Evolutionary conservation across 92 coral and sea anemone genomes (phyloP).

Genomic region (Phenganax marumi): DNA sequence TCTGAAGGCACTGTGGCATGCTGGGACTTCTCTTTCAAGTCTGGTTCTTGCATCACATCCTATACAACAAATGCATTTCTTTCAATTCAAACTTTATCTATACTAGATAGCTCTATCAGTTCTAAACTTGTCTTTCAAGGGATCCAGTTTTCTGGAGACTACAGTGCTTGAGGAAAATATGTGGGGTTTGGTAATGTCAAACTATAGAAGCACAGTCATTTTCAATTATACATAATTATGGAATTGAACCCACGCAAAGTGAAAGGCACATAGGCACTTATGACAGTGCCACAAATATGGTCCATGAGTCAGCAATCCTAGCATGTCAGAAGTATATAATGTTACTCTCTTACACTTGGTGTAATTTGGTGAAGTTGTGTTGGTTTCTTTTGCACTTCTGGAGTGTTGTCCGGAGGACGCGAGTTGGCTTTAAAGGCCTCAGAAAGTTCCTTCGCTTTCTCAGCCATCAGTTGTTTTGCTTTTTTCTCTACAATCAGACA

Average conservation of each 20-base stretch:
- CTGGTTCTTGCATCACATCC: background rate
- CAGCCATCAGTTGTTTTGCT: background rate
- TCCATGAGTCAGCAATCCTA: background rate
- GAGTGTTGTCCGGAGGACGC: background rate
- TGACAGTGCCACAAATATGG: too few relatives aligned
- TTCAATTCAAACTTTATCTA: too few relatives aligned
- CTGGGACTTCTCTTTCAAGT: conserved; percentile 1
- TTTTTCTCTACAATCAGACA: background rate
- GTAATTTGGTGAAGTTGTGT: background rate
- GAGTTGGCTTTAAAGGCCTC: background rate
- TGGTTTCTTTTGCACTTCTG: background rate
- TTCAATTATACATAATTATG: background rate
- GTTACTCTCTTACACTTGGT: background rate
- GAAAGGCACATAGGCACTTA: background rate
- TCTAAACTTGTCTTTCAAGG: too few relatives aligned
- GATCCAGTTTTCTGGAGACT: background rate
- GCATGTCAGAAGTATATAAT: background rate
- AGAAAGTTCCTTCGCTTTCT: background rate
- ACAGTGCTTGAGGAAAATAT: background rate
- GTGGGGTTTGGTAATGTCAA: too few relatives aligned
- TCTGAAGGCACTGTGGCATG: background rate
- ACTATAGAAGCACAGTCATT: too few relatives aligned
- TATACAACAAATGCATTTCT: background rate
- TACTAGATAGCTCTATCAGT: too few relatives aligned
- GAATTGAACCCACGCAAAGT: background rate